phyloP scores from a whole-genome alignment of 2,797 vertebrate genomes.

The Lophura swinhoii region DNA sequence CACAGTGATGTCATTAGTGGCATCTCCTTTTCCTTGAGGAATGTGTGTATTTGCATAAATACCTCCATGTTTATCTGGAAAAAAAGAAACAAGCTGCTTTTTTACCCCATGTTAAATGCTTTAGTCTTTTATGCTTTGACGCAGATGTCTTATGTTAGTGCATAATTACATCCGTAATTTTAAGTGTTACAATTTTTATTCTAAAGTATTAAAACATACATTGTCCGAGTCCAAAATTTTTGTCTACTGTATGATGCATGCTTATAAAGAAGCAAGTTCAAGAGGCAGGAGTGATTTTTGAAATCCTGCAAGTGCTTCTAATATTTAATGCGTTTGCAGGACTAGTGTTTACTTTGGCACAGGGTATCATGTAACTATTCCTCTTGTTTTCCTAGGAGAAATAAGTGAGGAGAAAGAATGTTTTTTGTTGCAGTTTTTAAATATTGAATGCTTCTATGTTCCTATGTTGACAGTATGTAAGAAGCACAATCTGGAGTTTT shows the following conservation, averaged over 20 bases:
- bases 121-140: neutral
- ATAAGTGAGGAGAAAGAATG: neutral
- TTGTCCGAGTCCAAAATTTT: neutral
- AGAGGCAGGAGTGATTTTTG: neutral
- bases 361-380: neutral
- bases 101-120: neutral
- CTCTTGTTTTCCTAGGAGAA: neutral
- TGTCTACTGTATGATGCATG: neutral
- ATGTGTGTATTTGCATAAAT: neutral
- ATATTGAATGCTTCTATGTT: fast-evolving
- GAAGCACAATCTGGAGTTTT: neutral
- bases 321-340: neutral
- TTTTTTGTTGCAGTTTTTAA: neutral
- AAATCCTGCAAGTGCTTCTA: neutral
- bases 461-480: neutral
- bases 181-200: neutral
- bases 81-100: neutral
- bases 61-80: neutral
- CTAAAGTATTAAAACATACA: neutral
- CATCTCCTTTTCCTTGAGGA: neutral
- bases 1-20: neutral
- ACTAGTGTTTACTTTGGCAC: neutral
- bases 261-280: neutral
- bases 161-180: neutral
- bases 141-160: neutral